Base-by-base conservation (phyloP, 2,113 vertebrate genomes). In the Phylloscopus trochilus region DNA sequence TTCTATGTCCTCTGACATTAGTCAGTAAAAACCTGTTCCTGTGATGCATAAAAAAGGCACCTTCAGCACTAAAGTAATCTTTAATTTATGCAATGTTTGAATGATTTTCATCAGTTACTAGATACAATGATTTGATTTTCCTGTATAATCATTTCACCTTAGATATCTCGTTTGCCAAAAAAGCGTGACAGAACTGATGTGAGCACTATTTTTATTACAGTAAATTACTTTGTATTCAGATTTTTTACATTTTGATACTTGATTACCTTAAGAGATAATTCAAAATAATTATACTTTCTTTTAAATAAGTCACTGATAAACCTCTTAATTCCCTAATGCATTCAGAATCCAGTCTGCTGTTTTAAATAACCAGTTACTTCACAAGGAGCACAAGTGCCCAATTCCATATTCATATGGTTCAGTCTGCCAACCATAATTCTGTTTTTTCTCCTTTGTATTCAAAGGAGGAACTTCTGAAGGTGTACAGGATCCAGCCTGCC, bases 1-100 rank as follows among this genome's bases (percentile, higher is more conserved):
- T 96, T 82, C 22, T 60, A 0, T 78, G 53, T 87, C 46, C 60
- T 94, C 41, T 89, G 68, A 91, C 37, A 79, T 94, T 95, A 95
- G 69, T 90, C 77, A 93, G 87, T 72, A 89, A 92, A 94, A 49
- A 31, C 18, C 26, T 37, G 15, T 82, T 95, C 49, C 43, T 90
- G 20, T 73, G 82, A 69, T 83, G 63, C 85, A 77, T 94, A 10
- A 83, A 87, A 92, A 51, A 58, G 4, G n/a, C 3, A 7, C 52
- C n/a, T 94, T 95, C 67, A 85, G 62, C 43, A 69, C 39, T 86
- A 28, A 94, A 93, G 31, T 84, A 69, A 24, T 94, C 67, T 94
- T 90, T 96, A 92, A 88, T 95, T 92, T 97, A 95, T 94, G 83
- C 90, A 94, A 26, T 81, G 56, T 93, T 83, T 96, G 56, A 86